Evolutionary conservation across 2,888 invertebrate genomes (phyloP).

Genomic region (Megalurothrips usitatus): DNA sequence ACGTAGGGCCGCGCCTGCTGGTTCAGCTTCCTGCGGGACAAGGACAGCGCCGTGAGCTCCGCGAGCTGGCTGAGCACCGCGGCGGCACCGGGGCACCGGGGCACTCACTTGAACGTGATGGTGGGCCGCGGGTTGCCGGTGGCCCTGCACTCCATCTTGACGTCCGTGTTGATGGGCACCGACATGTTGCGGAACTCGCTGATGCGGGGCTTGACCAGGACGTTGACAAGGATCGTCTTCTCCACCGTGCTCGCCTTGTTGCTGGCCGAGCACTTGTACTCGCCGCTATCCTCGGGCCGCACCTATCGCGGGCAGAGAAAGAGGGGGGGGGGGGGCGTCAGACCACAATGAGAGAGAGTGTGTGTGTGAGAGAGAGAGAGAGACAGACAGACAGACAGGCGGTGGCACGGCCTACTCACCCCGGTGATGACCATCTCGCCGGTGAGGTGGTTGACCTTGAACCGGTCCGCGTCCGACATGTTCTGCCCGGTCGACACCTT

Average conservation of each 20-base stretch:
- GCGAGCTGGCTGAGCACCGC: neutral
- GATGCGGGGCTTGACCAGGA: constrained; percentile 73
- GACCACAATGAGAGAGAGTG: constrained; percentile 1
- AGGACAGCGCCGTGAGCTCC: neutral
- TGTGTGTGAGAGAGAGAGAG: neutral
- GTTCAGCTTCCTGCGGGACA: constrained; percentile 58
- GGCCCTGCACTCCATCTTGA: constrained; percentile 69
- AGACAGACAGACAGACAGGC: too few relatives aligned
- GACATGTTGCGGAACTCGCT: constrained; percentile 72
- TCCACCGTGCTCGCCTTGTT: constrained; percentile 73
- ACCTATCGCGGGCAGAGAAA: neutral
- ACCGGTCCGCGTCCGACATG: constrained; percentile 62
- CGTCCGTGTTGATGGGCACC: constrained; percentile 57
- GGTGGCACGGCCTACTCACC: constrained; percentile 33
- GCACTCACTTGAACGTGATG: constrained; percentile 58
- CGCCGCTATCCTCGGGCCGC: constrained; percentile 63
- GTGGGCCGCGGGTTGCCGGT: constrained; percentile 75
- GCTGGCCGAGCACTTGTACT: constrained; percentile 73
- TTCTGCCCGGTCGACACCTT: constrained; percentile 67
- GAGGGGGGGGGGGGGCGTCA: neutral
- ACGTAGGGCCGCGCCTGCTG: constrained; percentile 56
- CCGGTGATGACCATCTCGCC: constrained; percentile 3
- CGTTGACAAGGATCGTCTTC: constrained; percentile 62
- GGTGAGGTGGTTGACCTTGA: constrained; percentile 44
- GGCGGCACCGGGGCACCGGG: too few relatives aligned